Evolutionary conservation across 35 echinoderm and acorn worm species (phyloP).

Genomic region (Ophiothrix spiculata): DNA sequence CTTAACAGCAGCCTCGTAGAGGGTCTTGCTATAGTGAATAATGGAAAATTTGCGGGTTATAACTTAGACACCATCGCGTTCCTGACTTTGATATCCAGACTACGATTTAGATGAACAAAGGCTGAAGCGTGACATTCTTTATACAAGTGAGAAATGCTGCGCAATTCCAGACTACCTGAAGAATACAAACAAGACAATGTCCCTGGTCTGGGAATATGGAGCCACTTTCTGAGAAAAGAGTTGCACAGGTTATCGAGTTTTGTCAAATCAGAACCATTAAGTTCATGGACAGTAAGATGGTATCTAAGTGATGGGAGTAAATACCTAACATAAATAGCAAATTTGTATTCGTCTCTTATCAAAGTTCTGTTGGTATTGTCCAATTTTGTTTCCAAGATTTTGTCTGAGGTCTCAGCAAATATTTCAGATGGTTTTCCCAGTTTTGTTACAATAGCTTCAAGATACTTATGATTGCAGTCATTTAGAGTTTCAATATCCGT

Average conservation of each 20-base stretch:
- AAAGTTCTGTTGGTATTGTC: background rate
- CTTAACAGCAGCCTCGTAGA: background rate
- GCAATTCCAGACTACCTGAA: background rate
- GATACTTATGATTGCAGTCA: background rate
- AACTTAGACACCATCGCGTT: background rate
- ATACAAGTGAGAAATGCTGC: background rate
- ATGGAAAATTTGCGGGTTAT: background rate
- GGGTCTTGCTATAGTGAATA: background rate
- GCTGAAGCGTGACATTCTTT: background rate
- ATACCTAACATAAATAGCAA: background rate
- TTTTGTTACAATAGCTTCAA: background rate
- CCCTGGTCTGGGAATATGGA: background rate
- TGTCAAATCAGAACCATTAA: background rate
- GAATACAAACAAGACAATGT: background rate
- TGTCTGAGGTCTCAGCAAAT: background rate
- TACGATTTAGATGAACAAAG: background rate
- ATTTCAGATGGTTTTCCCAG: background rate
- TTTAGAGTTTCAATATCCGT: background rate
- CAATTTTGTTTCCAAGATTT: background rate
- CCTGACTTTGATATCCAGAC: background rate
- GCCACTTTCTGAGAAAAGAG: too few relatives aligned
- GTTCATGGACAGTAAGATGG: background rate
- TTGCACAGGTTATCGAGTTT: background rate
- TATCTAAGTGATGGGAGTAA: conserved; percentile 1
- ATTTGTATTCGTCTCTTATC: background rate